Evolutionary conservation across 2,888 invertebrate genomes (phyloP), one percentile per base, ranked within the genome.

Genomic region (Girardia tigrina): DNA sequence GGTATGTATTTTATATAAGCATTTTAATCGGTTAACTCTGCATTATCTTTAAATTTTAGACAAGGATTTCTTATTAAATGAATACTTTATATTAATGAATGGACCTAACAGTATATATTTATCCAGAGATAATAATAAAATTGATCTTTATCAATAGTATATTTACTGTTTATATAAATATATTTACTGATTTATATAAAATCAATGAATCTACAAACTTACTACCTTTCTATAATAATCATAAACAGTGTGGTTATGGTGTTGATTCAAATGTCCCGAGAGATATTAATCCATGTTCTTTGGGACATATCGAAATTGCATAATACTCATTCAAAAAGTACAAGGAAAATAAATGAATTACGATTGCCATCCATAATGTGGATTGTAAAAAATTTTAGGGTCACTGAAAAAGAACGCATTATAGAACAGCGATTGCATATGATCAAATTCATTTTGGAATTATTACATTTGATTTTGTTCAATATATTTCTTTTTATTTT

Each of bases 401-500:
- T 4, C 23, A 56, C 20, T 6, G 23, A 4, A n/a, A n/a, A 23
- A 56, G 8, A 56, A 8, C 20, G 23, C 8, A 8, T 56, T 4
- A 56, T 56, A 56, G n/a, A 20, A 56, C 4, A n/a, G 23, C 4
- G n/a, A 2, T 56, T 56, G n/a, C 56, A 56, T n/a, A 56, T 56
- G n/a, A 16, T 56, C 4, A 56, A 56, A 56, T 56, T 56, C 23
- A 56, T 56, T 8, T 56, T 56, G n/a, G 56, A 56, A 56, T 56
- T 56, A 8, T 56, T n/a, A 4, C n/a, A 56, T 56, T 56, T 56
- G 56, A n/a, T 56, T 56, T 56, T 56, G 56, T 56, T 56, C n/a
- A 56, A 56, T n/a, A 56, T 16, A 8, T 56, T 56, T 56, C 6
- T 56, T 12, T 8, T 56, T 12, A 16, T 56, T 56, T 56, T 56